phyloP scores from a whole-genome alignment of 1,140 invertebrate genomes.

The Drosophila quadrilineata region DNA sequence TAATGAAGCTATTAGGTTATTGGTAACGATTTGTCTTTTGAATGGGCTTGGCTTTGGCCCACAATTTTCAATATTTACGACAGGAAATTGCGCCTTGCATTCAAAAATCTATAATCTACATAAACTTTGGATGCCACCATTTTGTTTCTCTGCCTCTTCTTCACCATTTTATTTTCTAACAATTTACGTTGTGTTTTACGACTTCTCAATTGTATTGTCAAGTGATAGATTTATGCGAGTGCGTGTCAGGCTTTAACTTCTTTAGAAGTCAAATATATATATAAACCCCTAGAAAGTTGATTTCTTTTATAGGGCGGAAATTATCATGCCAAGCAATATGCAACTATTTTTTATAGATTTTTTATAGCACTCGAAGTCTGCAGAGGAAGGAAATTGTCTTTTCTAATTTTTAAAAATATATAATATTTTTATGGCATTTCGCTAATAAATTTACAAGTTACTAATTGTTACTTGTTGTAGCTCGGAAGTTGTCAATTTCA shows the following conservation, averaged over 20 bases:
- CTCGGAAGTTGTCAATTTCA: too few species aligned
- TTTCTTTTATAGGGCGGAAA: conserved; percentile 1
- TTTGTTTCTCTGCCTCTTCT: too few species aligned
- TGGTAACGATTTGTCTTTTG: conserved; percentile 19
- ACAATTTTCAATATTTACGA: conserved; percentile 72
- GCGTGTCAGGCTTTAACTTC: conserved; percentile 35
- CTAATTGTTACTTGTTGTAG: too few species aligned
- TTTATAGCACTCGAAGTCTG: too few species aligned
- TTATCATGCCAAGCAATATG: too few species aligned
- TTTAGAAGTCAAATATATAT: background rate
- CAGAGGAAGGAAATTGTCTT: too few species aligned
- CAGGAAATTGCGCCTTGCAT: conserved; percentile 75
- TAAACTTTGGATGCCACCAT: conserved; percentile 16
- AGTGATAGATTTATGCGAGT: conserved; percentile 66
- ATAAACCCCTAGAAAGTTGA: conserved; percentile 22
- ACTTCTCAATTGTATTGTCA: conserved; percentile 56
- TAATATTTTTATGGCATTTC: too few species aligned
- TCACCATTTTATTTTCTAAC: too few species aligned
- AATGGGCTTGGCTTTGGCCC: conserved; percentile 54
- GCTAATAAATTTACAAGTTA: too few species aligned
- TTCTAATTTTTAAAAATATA: too few species aligned
- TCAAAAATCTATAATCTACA: conserved; percentile 43
- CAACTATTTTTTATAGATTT: too few species aligned
- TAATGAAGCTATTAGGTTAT: conserved; percentile 72
- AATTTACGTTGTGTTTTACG: conserved; percentile 37